These are phyloP conservation scores for Himalopsyche anomala DNA, from an alignment of 2,888 invertebrate species.

Conservation along the genomic window DNA sequence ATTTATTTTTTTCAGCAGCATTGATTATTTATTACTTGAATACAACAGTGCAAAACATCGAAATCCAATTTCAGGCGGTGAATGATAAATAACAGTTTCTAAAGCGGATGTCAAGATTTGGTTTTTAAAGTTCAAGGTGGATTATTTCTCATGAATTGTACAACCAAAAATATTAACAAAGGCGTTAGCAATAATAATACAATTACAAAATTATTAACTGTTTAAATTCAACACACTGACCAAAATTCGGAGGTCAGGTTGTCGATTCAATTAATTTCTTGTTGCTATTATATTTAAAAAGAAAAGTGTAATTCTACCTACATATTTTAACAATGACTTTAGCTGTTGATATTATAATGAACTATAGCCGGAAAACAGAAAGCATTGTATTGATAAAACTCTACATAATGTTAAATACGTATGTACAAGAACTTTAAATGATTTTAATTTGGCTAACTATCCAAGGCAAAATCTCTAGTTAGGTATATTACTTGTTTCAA, in stretches of 20 bases:
- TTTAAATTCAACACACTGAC: slow-evolving; percentile 21
- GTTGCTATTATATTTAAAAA: too few relatives aligned
- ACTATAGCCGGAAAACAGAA: too few relatives aligned
- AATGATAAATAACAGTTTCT: slow-evolving; percentile 42
- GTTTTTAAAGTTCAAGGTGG: slow-evolving; percentile 37
- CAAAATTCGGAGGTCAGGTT: slow-evolving; percentile 15
- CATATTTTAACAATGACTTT: too few relatives aligned
- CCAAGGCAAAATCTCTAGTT: too few relatives aligned
- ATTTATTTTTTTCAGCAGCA: slow-evolving; percentile 1
- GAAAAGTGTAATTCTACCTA: too few relatives aligned
- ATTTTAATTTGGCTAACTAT: too few relatives aligned
- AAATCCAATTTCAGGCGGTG: slow-evolving; percentile 29
- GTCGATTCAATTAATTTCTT: neutral
- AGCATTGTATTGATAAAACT: too few relatives aligned
- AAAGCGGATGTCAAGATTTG: slow-evolving; percentile 42
- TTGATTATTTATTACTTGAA: slow-evolving; percentile 28
- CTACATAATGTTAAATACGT: too few relatives aligned
- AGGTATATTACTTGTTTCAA: too few relatives aligned
- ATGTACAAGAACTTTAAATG: too few relatives aligned
- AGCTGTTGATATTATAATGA: too few relatives aligned
- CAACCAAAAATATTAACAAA: slow-evolving; percentile 7
- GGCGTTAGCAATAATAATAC: neutral
- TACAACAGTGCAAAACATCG: slow-evolving; percentile 2
- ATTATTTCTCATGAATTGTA: slow-evolving; percentile 16
- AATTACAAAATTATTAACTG: slow-evolving; percentile 32